These are phyloP conservation scores for Calameuta idolon DNA, from an alignment of 2,888 invertebrate species.

Conservation along the genomic window DNA sequence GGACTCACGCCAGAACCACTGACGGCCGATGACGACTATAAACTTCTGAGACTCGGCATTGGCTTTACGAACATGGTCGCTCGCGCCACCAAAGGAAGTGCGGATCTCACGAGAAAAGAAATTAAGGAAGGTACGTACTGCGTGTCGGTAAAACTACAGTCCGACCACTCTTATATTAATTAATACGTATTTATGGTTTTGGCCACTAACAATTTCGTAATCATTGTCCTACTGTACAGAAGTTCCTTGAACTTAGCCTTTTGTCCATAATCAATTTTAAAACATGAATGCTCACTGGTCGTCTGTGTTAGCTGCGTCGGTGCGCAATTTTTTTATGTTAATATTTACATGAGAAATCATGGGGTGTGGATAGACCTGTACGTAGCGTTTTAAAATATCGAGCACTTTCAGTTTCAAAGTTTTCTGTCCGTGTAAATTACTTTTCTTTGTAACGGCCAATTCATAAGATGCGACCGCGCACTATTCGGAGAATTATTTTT, in stretches of 20 bases:
- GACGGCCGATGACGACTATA: constrained; percentile 96
- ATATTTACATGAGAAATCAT: neutral
- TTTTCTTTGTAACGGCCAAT: too few species aligned
- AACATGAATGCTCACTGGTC: neutral
- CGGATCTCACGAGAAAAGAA: constrained; percentile 93
- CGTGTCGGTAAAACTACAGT: too few species aligned
- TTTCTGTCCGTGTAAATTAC: too few species aligned
- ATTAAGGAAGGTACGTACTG: constrained; percentile 82
- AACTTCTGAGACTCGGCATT: constrained; percentile 92
- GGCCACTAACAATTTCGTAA: too few species aligned
- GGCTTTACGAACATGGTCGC: constrained; percentile 99
- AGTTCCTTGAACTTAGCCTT: neutral
- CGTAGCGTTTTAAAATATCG: too few species aligned
- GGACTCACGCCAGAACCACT: constrained; percentile 95
- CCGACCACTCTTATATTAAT: neutral
- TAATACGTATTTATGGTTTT: too few species aligned
- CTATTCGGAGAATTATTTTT: too few species aligned
- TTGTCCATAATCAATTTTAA: neutral
- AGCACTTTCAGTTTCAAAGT: too few species aligned
- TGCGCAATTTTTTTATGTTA: neutral
- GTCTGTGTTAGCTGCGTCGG: neutral
- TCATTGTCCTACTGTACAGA: neutral
- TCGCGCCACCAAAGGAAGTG: constrained; percentile 94
- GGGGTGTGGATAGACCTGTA: too few species aligned
- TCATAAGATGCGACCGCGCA: too few species aligned